phyloP scores from a whole-genome alignment of 2,113 vertebrate genomes.

The Bos indicus region DNA sequence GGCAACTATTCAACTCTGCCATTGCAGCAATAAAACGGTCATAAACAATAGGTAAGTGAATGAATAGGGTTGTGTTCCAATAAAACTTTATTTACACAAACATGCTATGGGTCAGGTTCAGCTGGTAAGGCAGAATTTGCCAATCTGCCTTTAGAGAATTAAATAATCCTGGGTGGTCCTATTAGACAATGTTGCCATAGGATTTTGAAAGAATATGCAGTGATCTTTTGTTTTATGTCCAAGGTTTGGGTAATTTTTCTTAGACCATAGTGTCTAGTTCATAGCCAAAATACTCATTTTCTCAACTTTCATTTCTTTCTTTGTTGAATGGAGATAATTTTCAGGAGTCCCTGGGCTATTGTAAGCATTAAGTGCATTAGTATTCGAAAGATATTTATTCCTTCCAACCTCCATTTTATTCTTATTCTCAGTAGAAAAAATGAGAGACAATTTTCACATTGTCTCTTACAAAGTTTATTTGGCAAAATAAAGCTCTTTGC shows the following conservation, averaged over 20 bases:
- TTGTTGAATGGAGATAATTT: conserved; percentile 10
- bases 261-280: neutral
- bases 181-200: neutral
- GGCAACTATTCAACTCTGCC: neutral
- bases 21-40: neutral
- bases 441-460: neutral
- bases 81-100: conserved; percentile 42
- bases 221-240: neutral
- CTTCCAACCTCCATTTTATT: neutral
- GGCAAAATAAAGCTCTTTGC: neutral
- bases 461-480: neutral
- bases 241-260: neutral
- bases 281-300: neutral
- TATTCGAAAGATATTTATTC: neutral
- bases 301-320: neutral
- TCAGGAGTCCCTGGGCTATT: neutral
- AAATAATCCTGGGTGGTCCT: neutral
- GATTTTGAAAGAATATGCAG: neutral
- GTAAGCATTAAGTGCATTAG: neutral
- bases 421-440: neutral
- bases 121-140: neutral
- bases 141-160: conserved; percentile 5
- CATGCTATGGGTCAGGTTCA: neutral
- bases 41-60: neutral
- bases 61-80: neutral